A percentile compares a stretch with the other conserved stretches of the same genome.
These are phyloP conservation scores for Smittia aterrima DNA, from an alignment of 2,888 invertebrate species.

Conservation along the genomic window DNA sequence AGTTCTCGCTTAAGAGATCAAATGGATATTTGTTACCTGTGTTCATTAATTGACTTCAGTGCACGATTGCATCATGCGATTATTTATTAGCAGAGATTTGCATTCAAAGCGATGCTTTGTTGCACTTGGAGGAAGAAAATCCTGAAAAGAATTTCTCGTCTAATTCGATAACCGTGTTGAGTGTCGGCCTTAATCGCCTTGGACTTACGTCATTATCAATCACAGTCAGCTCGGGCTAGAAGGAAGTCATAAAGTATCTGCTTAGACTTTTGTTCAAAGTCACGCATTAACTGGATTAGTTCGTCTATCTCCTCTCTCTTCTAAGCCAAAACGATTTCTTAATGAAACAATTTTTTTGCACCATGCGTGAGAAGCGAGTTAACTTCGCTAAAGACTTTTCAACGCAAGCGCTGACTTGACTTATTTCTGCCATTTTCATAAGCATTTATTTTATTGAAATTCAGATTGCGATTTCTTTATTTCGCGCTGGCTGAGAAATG, in stretches of 20 bases:
- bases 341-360: background rate
- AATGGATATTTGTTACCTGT: background rate
- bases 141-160: background rate
- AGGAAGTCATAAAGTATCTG: conserved; percentile 12
- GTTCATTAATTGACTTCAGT: conserved; percentile 6
- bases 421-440: no score
- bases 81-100: background rate
- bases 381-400: background rate
- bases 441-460: background rate
- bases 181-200: conserved; percentile 14
- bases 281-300: conserved; percentile 5
- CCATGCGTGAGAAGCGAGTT: background rate
- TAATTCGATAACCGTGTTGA: conserved; percentile 36
- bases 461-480: background rate
- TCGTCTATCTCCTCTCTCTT: background rate
- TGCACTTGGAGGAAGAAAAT: background rate
- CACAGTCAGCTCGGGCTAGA: background rate
- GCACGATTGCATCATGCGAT: background rate
- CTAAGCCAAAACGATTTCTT: background rate
- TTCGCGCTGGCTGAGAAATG: background rate
- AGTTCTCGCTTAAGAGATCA: background rate
- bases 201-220: conserved; percentile 4
- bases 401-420: no score
- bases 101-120: background rate
- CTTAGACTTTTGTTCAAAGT: background rate